These are phyloP conservation scores for Choristoneura fumiferana DNA, from an alignment of 1,140 invertebrate genomes.

Conservation along the genomic window DNA sequence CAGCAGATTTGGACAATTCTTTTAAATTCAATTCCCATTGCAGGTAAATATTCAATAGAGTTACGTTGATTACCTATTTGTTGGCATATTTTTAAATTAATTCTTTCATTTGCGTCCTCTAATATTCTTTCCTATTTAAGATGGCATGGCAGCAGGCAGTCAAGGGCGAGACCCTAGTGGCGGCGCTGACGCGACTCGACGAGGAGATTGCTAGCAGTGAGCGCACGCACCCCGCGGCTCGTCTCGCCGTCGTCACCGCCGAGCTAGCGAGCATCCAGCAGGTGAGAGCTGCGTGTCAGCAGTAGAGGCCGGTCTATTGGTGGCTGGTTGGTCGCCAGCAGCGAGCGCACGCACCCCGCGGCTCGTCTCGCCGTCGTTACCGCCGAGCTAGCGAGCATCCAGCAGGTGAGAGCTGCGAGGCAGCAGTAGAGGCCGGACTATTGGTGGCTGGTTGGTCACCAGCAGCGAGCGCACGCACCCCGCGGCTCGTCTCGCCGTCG, in stretches of 20 bases:
- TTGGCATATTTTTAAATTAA: no score
- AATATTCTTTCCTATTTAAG: slow-evolving; percentile 4
- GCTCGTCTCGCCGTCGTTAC: slow-evolving; percentile 51
- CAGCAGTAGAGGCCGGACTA: no score
- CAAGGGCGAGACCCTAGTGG: slow-evolving; percentile 49
- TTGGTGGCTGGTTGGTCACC: no score
- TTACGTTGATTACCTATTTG: no score
- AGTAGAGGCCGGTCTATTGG: no score
- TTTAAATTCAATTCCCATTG: no score
- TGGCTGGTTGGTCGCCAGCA: slow-evolving; percentile 38
- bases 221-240: slow-evolving; percentile 43
- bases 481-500: slow-evolving; percentile 48
- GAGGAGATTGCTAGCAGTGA: slow-evolving; percentile 51
- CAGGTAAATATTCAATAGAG: no score
- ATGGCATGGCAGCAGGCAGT: slow-evolving; percentile 25
- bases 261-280: slow-evolving; percentile 56
- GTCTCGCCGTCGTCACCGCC: slow-evolving; percentile 46
- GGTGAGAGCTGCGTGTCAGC: slow-evolving; percentile 28
- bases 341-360: slow-evolving; percentile 46
- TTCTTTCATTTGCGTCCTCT: not conserved
- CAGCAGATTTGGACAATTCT: no score
- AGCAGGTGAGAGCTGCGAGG: slow-evolving; percentile 38
- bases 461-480: slow-evolving; percentile 46
- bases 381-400: slow-evolving; percentile 52
- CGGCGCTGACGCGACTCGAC: slow-evolving; percentile 47